These are phyloP conservation scores for Cerceris ruficornis DNA, from an alignment of 2,888 invertebrate species.

Conservation along the genomic window DNA sequence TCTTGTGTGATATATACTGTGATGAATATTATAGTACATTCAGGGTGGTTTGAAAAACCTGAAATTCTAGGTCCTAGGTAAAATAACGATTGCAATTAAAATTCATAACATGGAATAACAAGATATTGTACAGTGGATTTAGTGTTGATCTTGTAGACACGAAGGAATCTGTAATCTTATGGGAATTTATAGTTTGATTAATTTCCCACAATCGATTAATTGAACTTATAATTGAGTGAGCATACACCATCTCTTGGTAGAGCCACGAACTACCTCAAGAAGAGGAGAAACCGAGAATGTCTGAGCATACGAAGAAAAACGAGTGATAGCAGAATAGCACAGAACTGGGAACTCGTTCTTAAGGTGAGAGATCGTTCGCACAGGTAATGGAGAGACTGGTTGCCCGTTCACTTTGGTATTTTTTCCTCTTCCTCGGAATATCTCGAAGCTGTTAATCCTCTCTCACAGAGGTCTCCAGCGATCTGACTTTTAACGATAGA, in stretches of 20 bases:
- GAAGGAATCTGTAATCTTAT: too few species aligned
- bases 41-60: too few species aligned
- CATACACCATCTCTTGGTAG: constrained; percentile 70
- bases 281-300: constrained; percentile 59
- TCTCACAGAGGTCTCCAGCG: constrained; percentile 58
- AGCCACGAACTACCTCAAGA: constrained; percentile 62
- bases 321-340: constrained; percentile 25
- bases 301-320: constrained; percentile 23
- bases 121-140: too few species aligned
- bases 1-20: too few species aligned
- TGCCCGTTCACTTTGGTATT: constrained; percentile 60
- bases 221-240: constrained; percentile 13
- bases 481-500: constrained; percentile 18
- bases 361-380: constrained; percentile 61
- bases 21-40: too few species aligned
- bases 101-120: too few species aligned
- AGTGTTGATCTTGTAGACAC: too few species aligned
- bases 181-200: too few species aligned
- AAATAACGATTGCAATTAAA: too few species aligned
- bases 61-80: too few species aligned
- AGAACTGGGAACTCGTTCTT: constrained; percentile 67
- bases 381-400: constrained; percentile 60
- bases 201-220: too few species aligned
- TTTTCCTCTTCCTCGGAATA: constrained; percentile 46
- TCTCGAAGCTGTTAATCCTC: constrained; percentile 49